These are phyloP conservation scores for Myotis findleyi DNA, from an alignment of 2,797 vertebrate species.

Conservation along the genomic window DNA sequence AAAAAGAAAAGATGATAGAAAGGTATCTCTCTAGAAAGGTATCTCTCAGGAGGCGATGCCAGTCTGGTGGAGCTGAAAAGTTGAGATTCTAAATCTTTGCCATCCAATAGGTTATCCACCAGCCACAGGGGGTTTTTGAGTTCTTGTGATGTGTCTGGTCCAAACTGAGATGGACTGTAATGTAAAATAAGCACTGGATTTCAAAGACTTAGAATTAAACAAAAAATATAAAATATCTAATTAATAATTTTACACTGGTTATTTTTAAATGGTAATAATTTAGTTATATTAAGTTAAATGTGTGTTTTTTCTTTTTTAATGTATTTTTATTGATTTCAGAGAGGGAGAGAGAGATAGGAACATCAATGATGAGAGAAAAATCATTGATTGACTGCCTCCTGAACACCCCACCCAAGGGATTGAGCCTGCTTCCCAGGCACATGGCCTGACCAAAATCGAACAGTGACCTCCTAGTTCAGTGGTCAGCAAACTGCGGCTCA, in stretches of 20 bases:
- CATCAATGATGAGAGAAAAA: too few species aligned
- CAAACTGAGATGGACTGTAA: background rate
- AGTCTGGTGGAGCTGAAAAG: background rate
- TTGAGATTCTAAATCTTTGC: background rate
- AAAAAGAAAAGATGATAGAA: background rate
- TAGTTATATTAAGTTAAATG: background rate
- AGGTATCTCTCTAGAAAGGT: background rate
- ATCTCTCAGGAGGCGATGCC: too few species aligned
- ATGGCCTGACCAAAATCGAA: too few species aligned
- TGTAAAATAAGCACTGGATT: constrained; percentile 15
- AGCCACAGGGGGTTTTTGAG: background rate
- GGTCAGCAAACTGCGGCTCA: too few species aligned
- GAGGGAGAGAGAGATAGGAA: too few species aligned
- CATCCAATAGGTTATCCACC: background rate
- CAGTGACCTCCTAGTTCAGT: too few species aligned
- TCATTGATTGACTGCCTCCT: too few species aligned
- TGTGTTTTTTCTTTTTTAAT: too few species aligned
- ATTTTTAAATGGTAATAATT: background rate
- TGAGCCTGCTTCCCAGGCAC: too few species aligned
- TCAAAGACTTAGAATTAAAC: background rate
- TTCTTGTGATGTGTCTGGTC: background rate
- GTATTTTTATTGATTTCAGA: too few species aligned
- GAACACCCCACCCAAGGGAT: too few species aligned
- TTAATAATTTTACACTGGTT: background rate
- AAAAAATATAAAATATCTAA: background rate